These are phyloP conservation scores for Leptobrachium leishanense DNA, from an alignment of 2,113 vertebrate genomes.

Conservation along the genomic window DNA sequence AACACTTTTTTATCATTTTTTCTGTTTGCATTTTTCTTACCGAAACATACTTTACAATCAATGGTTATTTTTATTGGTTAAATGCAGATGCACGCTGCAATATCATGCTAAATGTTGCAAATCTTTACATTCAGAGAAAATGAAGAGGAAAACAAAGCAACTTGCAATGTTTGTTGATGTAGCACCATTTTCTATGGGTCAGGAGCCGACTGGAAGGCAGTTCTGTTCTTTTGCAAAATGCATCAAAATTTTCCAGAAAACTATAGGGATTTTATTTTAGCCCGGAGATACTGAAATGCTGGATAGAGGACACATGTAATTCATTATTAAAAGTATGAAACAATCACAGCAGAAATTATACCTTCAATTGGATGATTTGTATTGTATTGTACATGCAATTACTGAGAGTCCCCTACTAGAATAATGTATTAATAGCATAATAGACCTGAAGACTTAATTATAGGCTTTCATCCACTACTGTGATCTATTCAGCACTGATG, in stretches of 20 bases:
- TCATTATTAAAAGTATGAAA: background rate
- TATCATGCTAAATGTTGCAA: too few relatives aligned
- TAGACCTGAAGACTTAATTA: slow-evolving; percentile 6
- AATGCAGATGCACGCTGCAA: too few relatives aligned
- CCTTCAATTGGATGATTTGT: background rate
- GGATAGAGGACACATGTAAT: background rate
- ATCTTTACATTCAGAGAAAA: background rate
- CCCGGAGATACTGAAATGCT: background rate
- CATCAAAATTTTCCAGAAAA: background rate
- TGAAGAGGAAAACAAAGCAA: background rate
- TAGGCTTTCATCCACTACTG: background rate
- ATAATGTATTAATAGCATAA: slow-evolving; percentile 17
- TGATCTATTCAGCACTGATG: background rate
- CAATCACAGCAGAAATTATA: background rate
- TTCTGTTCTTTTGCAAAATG: background rate
- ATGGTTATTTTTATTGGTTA: too few relatives aligned
- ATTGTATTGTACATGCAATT: background rate
- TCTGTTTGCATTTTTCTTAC: too few relatives aligned
- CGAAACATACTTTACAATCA: too few relatives aligned
- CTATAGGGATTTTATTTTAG: background rate
- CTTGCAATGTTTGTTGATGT: background rate
- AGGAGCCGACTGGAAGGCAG: background rate
- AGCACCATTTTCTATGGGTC: background rate
- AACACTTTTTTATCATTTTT: too few relatives aligned
- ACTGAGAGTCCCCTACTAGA: background rate